phyloP scores from a whole-genome alignment of 2,888 invertebrate species.

The Dolomedes plantarius region DNA sequence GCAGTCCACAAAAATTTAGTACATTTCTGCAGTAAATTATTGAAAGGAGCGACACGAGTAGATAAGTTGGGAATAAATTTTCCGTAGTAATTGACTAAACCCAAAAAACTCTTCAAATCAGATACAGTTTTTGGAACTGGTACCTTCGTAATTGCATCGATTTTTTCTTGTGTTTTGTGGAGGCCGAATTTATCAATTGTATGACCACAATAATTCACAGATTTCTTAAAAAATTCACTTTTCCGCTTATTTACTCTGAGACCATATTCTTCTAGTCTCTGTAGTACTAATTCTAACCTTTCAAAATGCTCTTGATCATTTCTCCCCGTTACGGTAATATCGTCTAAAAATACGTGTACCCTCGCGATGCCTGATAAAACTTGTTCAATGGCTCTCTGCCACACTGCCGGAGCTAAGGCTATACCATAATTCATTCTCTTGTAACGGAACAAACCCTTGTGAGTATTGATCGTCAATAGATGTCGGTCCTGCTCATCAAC shows the following conservation, averaged over 20 bases:
- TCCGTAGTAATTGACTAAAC: slow-evolving; percentile 50
- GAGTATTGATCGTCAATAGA: slow-evolving; percentile 74
- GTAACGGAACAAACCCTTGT: slow-evolving; percentile 74
- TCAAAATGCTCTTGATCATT: slow-evolving; percentile 33
- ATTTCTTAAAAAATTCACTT: slow-evolving; percentile 31
- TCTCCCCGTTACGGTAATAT: slow-evolving; percentile 24
- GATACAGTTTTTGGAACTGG: slow-evolving; percentile 47
- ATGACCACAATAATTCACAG: slow-evolving; percentile 37
- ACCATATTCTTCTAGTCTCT: slow-evolving; percentile 9
- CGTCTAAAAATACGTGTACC: slow-evolving; percentile 26
- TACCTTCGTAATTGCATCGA: slow-evolving; percentile 46
- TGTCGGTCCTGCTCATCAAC: slow-evolving; percentile 74
- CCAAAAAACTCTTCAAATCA: slow-evolving; percentile 47
- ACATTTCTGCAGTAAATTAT: slow-evolving; percentile 44
- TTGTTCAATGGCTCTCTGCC: slow-evolving; percentile 61
- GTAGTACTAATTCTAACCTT: slow-evolving; percentile 24
- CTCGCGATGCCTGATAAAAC: slow-evolving; percentile 29
- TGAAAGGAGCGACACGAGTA: slow-evolving; percentile 26
- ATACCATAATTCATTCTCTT: slow-evolving; percentile 75
- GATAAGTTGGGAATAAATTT: slow-evolving; percentile 49
- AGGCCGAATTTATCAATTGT: slow-evolving; percentile 45
- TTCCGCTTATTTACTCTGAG: slow-evolving; percentile 17
- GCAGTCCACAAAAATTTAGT: slow-evolving; percentile 48
- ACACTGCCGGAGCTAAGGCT: slow-evolving; percentile 75
- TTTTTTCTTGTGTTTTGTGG: slow-evolving; percentile 49